These are phyloP conservation scores for Butastur rufipennis DNA, from an alignment of 2,113 vertebrate species.

Conservation along the genomic window DNA sequence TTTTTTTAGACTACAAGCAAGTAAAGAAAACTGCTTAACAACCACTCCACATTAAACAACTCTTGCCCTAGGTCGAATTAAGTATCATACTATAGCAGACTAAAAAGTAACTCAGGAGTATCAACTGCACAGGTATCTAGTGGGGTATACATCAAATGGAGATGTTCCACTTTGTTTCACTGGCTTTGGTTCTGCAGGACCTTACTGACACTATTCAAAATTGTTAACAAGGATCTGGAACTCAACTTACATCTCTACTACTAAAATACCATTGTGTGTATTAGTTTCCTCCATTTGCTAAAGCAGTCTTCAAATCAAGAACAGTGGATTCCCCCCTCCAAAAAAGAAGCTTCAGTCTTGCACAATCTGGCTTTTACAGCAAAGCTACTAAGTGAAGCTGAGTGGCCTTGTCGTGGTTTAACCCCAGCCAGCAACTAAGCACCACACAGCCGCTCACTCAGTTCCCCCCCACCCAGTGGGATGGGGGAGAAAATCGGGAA, in stretches of 20 bases:
- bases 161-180: not conserved
- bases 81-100: not conserved
- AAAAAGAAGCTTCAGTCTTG: not conserved
- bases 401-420: not conserved
- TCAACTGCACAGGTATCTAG: not conserved
- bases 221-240: not conserved
- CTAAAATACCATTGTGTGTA: not conserved
- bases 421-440: too few species aligned
- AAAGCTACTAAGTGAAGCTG: not conserved
- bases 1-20: not conserved
- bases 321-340: not conserved
- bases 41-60: not conserved
- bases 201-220: not conserved
- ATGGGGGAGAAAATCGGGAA: too few species aligned
- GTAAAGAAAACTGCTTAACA: not conserved
- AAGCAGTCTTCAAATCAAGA: not conserved
- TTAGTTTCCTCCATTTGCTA: not conserved
- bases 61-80: not conserved
- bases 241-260: not conserved
- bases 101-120: not conserved
- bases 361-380: not conserved
- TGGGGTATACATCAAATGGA: not conserved
- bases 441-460: too few species aligned
- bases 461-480: too few species aligned
- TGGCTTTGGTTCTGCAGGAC: not conserved